Conservation (phyloP, 2,113 vertebrate genomes). For the Bungarus multicinctus region DNA sequence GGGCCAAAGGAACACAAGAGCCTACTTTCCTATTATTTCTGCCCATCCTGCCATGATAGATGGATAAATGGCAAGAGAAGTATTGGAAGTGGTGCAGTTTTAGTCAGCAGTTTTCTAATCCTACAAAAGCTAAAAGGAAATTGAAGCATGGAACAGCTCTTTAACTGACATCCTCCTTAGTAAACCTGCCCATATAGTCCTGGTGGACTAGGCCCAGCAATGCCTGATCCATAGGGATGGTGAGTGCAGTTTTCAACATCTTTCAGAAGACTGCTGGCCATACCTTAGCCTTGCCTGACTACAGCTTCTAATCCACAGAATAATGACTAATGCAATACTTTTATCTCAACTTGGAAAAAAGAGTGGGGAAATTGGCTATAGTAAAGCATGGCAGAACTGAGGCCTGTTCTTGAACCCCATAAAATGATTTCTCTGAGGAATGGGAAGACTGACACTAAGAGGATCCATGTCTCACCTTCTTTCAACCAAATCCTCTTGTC, state of each 20-base stretch:
- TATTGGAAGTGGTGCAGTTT: background rate
- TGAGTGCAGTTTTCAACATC: background rate
- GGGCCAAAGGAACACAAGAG: background rate
- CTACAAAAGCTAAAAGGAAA: background rate
- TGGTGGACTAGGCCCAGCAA: background rate
- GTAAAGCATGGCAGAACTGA: background rate
- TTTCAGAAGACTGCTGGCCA: background rate
- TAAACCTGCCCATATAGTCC: background rate
- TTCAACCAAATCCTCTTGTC: background rate
- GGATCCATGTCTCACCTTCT: background rate
- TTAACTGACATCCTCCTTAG: background rate
- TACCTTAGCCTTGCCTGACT: background rate
- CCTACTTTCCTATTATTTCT: background rate
- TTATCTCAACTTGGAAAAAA: background rate
- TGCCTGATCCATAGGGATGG: background rate
- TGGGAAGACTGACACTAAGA: background rate
- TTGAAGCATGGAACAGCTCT: background rate
- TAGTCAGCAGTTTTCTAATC: background rate
- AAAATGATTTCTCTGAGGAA: background rate
- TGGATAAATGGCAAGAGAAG: background rate
- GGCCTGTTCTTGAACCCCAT: background rate
- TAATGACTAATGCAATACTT: background rate
- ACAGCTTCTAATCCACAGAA: background rate
- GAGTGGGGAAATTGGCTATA: background rate
- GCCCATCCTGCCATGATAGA: background rate